Conservation (phyloP, 2,113 vertebrate species). For the Gavialis gangeticus region DNA sequence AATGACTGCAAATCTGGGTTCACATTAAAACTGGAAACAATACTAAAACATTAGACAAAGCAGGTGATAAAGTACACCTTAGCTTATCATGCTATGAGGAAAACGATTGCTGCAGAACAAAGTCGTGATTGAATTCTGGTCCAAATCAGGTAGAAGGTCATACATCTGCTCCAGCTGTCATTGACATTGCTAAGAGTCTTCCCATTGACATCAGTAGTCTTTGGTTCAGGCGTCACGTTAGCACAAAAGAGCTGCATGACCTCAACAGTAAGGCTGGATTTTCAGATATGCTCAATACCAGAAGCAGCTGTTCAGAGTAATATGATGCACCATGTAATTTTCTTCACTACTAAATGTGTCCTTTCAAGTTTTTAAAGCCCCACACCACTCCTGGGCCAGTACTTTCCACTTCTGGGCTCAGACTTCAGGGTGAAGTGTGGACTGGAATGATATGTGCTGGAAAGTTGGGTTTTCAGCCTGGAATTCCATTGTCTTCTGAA, state of each 20-base stretch:
- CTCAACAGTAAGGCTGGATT: not conserved
- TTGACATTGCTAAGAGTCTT: not conserved
- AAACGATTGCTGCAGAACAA: not conserved
- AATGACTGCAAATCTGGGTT: not conserved
- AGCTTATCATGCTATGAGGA: not conserved
- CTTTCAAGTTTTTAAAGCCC: not conserved
- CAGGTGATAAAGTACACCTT: not conserved
- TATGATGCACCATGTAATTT: rapidly evolving
- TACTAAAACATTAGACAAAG: not conserved
- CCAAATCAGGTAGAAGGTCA: rapidly evolving
- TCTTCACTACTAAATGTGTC: rapidly evolving
- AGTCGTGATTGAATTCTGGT: not conserved
- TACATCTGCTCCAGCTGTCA: not conserved
- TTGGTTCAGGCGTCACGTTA: not conserved
- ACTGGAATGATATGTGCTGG: not conserved
- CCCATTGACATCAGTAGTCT: not conserved
- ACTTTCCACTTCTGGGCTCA: not conserved
- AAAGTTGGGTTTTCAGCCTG: not conserved
- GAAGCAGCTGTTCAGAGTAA: not conserved
- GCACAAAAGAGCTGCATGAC: rapidly evolving
- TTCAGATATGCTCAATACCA: rapidly evolving
- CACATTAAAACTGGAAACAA: not conserved
- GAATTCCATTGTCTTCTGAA: not conserved
- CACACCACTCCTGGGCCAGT: not conserved
- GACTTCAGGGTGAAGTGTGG: not conserved